A percentile compares a stretch with the other conserved stretches of the same genome.
Conservation (phyloP, 2,888 invertebrate species). For the Ctenicera cuprea region DNA sequence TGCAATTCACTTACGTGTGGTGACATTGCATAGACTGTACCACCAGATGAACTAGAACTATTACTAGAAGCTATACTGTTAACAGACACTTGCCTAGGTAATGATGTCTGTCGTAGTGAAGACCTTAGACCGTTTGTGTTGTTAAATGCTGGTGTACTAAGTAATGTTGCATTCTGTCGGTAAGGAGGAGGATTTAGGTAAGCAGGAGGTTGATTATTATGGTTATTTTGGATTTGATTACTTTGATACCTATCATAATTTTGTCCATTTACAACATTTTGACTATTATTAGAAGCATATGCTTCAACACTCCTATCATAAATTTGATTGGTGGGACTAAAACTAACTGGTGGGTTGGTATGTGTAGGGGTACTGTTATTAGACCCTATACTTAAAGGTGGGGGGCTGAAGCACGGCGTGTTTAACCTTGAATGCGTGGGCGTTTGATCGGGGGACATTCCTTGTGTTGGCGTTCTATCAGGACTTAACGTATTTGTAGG, state of each 20-base stretch:
- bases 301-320: constrained; percentile 31
- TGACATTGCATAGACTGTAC: constrained; percentile 60
- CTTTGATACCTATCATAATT: constrained; percentile 64
- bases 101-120: constrained; percentile 68
- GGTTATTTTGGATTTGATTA: constrained; percentile 54
- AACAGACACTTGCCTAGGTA: constrained; percentile 76
- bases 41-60: constrained; percentile 71
- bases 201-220: constrained; percentile 70
- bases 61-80: constrained; percentile 75
- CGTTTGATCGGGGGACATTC: constrained; percentile 69
- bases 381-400: constrained; percentile 66
- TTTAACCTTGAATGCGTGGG: constrained; percentile 71
- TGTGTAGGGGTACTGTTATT: constrained; percentile 70
- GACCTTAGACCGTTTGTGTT: constrained; percentile 67
- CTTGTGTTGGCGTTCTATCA: constrained; percentile 67
- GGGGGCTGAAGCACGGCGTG: constrained; percentile 68
- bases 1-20: constrained; percentile 78
- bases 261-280: constrained; percentile 54
- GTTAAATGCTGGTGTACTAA: constrained; percentile 61
- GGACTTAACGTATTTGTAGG: constrained; percentile 72
- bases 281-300: constrained; percentile 48
- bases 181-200: constrained; percentile 69
- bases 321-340: constrained; percentile 63
- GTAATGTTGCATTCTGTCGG: constrained; percentile 68
- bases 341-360: constrained; percentile 66